Conservation (phyloP, 2,888 invertebrate species). For the Lasioglossum malachurum region DNA sequence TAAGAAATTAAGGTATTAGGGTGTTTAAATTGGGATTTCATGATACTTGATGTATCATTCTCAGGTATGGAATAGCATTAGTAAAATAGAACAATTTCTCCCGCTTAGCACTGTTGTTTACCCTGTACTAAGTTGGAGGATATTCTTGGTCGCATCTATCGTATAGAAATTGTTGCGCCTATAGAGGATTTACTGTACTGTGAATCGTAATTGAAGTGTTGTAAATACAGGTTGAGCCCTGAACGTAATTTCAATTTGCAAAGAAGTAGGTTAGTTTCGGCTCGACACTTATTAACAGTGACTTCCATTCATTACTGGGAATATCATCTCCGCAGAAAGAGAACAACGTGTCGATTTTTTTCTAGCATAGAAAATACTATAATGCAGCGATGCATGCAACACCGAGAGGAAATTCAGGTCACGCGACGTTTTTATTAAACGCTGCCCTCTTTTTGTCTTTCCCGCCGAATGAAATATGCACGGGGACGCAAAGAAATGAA, state of each 20-base stretch:
- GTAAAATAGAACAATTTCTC: no score
- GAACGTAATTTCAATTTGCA: background rate
- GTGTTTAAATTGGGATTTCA: no score
- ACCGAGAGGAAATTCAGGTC: conserved; percentile 3
- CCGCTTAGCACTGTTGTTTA: no score
- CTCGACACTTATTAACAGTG: background rate
- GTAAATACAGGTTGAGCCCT: background rate
- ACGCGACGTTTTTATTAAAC: conserved; percentile 16
- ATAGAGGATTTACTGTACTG: no score
- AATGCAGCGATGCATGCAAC: background rate
- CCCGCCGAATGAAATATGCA: conserved; percentile 5
- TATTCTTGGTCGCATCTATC: no score
- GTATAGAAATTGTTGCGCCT: no score
- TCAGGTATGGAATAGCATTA: no score
- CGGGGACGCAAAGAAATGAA: conserved; percentile 4
- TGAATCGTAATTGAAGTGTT: background rate
- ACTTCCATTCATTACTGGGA: conserved; percentile 3
- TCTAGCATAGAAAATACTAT: background rate
- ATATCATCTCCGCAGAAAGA: background rate
- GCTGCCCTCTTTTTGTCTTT: background rate
- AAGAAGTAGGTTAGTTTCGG: background rate
- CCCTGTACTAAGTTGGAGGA: no score
- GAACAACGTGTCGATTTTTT: background rate
- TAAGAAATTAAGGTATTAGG: no score
- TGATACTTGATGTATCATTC: no score